These are phyloP conservation scores for Halcyon badia DNA, from an alignment of 2,797 vertebrate genomes.

Conservation along the genomic window DNA sequence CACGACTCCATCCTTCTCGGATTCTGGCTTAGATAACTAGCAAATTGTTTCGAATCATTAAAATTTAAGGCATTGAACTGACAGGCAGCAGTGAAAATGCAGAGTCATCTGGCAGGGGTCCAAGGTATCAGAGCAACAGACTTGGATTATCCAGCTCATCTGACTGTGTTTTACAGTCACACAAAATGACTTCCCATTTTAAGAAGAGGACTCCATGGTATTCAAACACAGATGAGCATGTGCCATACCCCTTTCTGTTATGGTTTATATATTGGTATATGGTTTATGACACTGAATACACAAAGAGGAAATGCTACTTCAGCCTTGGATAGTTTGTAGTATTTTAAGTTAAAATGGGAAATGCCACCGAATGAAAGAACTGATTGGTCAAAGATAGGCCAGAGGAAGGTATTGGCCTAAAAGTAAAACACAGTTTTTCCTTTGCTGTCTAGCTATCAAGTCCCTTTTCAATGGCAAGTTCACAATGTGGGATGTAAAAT, in stretches of 20 bases:
- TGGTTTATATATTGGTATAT: background rate
- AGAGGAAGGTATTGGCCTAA: background rate
- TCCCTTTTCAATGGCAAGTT: background rate
- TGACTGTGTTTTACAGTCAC: background rate
- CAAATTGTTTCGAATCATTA: background rate
- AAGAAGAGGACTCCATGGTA: background rate
- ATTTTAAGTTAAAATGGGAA: background rate
- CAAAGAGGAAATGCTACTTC: background rate
- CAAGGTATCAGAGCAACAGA: background rate
- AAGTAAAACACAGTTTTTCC: background rate
- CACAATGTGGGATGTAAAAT: background rate
- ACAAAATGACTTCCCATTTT: background rate
- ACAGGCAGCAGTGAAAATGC: conserved; percentile 39
- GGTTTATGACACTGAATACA: fast-evolving
- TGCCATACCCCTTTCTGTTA: background rate
- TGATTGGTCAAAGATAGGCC: background rate
- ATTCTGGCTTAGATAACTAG: background rate
- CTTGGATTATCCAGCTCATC: background rate
- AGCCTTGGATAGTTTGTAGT: background rate
- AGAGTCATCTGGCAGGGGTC: conserved; percentile 1
- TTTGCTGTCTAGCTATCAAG: background rate
- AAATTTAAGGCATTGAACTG: background rate
- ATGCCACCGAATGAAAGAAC: fast-evolving
- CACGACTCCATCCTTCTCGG: background rate
- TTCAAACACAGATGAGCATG: background rate